Evolutionary conservation across 1,140 invertebrate genomes (phyloP), one percentile per base, ranked within the genome.

Genomic region (Archegozetes longisetosus): DNA sequence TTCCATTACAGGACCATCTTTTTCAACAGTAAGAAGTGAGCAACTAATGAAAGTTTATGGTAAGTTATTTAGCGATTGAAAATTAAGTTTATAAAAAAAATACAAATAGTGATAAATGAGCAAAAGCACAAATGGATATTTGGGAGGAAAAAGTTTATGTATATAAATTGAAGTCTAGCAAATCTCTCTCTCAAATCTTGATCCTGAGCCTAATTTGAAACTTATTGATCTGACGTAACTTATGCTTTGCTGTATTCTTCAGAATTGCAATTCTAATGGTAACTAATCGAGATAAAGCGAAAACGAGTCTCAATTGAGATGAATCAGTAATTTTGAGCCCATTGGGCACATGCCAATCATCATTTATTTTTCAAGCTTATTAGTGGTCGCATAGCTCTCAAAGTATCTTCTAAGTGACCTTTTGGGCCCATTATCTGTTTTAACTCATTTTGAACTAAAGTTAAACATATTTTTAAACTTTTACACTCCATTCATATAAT

Each of bases 1-100:
- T n/a, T n/a, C n/a, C n/a, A n/a, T n/a, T n/a, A n/a, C 4, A 64
- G 64, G 52, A 26, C 65, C 64, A 3, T 53, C 57, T 14, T 68
- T 65, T 47, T 51, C 61, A 24, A 68, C 67, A 26, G 63, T 69
- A n/a, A 61, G 61, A 48, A 66, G 59, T 4, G 65, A 69, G 28
- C 60, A 67, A 59, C 64, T 66, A 46, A 66, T 69, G 53, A 62
- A 65, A 60, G 62, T 68, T 22, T 68, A 68, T 61, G 67, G 66
- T 68, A 62, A 59, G 56, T 63, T 40, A 40, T 40, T 9, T 40
- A 40, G 17, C 6, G 17, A 40, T 40, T 9, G 6, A 40, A 40
- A 40, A 40, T 57, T 20, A 47, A 20, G 20, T 49, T 47, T 22
- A 23, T 47, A 23, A 22, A 1, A 2, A 12, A 20, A 20, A 1